Base-by-base conservation (phyloP, 2,888 invertebrate genomes). In the Andrena flavipes region DNA sequence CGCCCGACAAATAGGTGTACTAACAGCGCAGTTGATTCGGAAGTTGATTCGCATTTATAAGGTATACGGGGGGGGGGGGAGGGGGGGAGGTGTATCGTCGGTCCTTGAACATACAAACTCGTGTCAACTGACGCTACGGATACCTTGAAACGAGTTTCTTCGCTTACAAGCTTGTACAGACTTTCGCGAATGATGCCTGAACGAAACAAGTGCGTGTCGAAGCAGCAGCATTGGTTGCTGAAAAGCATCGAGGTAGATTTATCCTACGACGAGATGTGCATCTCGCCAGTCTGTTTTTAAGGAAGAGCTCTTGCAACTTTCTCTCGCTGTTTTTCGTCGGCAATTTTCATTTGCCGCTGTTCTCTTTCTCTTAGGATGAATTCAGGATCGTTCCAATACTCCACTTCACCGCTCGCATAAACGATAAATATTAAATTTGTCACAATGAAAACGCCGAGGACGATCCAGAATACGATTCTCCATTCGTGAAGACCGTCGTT, bases 401-500 rank as follows among this genome's bases (percentile, higher is more conserved):
- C 96, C 49, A 96, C 95, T 59, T 97, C 96, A 0, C 97, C 97
- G 84, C 96, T 96, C 0, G 97, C 97, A 91, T 96, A 97, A 4
- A 97, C 70, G 2, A 96, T 88, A 92, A 96, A 98, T 8, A 97
- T 90, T 0, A 96, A 54, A 90, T 97, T 97, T 1, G 97, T 96
- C 0, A 95, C 80, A 0, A 96, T 93, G 80, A 97, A 95, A 2
- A 97, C 95, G 0, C 91, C 96, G 7, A 97, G 95, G 59, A 97
- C 96, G 49, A 98, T 96, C 97, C 97, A 97, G 92, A 98, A 98
- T 0, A 98, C 97, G 0, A 95, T 90, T 29, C 96, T 95, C 98
- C 98, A 98, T 94, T 97, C 96, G 26, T 93, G 92, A 1, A 91
- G 54, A 0, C 86, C 86, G 1, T 90, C 88, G n/a, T 92, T 29